Evolutionary conservation across 2,888 invertebrate species (phyloP), one percentile per base, ranked within the genome.

Genomic region (Ptilodon capucinus): DNA sequence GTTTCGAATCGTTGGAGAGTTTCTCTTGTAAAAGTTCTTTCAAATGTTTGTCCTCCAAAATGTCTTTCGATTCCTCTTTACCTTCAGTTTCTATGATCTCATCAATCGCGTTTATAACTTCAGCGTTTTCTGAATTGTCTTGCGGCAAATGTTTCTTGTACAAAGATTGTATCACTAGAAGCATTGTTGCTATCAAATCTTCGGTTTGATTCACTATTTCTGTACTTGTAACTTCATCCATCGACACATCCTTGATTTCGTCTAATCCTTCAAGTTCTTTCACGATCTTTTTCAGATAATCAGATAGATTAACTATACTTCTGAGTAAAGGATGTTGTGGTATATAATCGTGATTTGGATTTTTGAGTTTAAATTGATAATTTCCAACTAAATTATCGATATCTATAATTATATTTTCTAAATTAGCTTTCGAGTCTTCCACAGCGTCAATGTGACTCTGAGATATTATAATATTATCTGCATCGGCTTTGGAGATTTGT

Each of bases 1-100:
- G 72, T 39, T 89, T 85, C 18, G 95, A 81, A 76, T 96, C 95
- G 14, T 75, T 78, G 0, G 88, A 80, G 7, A 97, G 74, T 62
- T 93, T 93, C 2, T 93, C 92, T 23, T 94, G 85, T 36, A 97
- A 82, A 62, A 92, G 91, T 46, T 92, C 91, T 64, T 94, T 95
- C 40, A 97, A 87, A 81, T 95, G 94, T 66, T 93, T 92, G 16
- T 94, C 93, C 74, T 92, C 86, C 9, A 93, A 68, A 34, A 91
- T 83, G 40, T 92, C 92, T 34, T 92, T 92, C 1, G 92, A 81
- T 51, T 86, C 84, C 38, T 88, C 84, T 23, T 82, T 76, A 2
- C 74, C 76, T 14, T 75, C 74, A 32, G 76, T 79, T 9, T 85
- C 79, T 51, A 86, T 82, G 6, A 86, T 77, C 63, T 84, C 84